These are phyloP conservation scores for Ceratosolen solmsi DNA, from an alignment of 1,140 invertebrate species.

Conservation along the genomic window DNA sequence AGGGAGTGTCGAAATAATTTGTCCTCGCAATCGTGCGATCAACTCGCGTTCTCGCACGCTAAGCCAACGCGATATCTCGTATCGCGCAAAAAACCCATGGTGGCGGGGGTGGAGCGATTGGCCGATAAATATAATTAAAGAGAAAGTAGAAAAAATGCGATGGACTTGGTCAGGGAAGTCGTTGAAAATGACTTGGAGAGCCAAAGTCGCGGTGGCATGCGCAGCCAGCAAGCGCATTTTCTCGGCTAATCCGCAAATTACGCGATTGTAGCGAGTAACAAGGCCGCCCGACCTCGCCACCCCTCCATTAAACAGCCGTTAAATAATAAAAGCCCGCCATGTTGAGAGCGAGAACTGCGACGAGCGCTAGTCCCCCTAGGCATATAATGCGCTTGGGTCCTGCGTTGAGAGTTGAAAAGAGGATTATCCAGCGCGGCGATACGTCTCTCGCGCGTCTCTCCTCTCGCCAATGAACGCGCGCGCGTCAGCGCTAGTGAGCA, in stretches of 20 bases:
- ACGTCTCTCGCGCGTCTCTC: constrained; percentile 56
- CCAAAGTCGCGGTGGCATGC: too few species aligned
- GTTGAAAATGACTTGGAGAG: too few species aligned
- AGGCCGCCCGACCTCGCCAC: not conserved
- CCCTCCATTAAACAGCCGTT: constrained; percentile 64
- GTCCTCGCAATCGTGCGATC: too few species aligned
- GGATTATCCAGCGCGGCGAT: constrained; percentile 67
- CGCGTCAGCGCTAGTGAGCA: constrained; percentile 30
- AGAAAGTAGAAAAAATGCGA: too few species aligned
- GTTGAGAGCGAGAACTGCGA: constrained; percentile 54
- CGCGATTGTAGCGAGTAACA: not conserved
- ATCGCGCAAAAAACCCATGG: too few species aligned
- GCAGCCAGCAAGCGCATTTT: too few species aligned
- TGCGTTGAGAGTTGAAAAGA: constrained; percentile 47
- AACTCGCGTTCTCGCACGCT: too few species aligned
- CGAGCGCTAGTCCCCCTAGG: constrained; percentile 50
- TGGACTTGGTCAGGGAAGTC: too few species aligned
- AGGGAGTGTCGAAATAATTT: too few species aligned
- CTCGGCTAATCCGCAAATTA: constrained; percentile 24
- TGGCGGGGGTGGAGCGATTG: too few species aligned
- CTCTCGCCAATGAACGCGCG: constrained; percentile 37
- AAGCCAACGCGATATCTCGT: too few species aligned
- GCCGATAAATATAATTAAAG: too few species aligned
- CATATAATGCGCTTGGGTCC: constrained; percentile 43
- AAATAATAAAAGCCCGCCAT: constrained; percentile 67